These are phyloP conservation scores for Latheticus oryzae DNA, from an alignment of 2,888 invertebrate species.

Conservation along the genomic window DNA sequence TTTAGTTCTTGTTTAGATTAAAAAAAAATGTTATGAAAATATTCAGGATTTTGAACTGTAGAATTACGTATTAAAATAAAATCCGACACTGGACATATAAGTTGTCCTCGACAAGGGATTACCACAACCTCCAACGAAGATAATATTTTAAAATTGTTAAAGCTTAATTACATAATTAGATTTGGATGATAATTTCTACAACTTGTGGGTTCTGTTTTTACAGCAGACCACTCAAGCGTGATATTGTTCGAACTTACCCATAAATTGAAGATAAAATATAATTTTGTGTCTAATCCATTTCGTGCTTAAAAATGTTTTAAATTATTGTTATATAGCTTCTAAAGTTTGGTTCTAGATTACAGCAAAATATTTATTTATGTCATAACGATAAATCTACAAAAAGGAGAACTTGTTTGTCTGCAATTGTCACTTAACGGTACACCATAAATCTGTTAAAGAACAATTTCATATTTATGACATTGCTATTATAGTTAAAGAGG, in stretches of 20 bases:
- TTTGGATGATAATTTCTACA: constrained; percentile 27
- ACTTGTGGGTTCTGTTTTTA: constrained; percentile 24
- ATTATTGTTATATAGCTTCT: too few relatives aligned
- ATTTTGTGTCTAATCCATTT: constrained; percentile 1
- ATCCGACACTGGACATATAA: constrained; percentile 15
- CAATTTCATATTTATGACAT: constrained; percentile 48
- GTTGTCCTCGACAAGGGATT: constrained; percentile 16
- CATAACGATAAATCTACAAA: constrained; percentile 24
- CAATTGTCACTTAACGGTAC: constrained; percentile 44
- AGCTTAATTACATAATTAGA: constrained; percentile 25
- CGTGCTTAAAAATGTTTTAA: too few relatives aligned
- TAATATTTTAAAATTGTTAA: constrained; percentile 14
- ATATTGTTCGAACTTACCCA: too few relatives aligned
- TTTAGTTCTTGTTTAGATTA: too few relatives aligned
- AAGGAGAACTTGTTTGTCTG: constrained; percentile 31
- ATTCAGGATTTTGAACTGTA: too few relatives aligned
- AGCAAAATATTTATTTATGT: too few relatives aligned
- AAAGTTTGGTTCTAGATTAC: too few relatives aligned
- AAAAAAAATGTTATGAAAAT: too few relatives aligned
- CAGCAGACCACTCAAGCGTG: constrained; percentile 1
- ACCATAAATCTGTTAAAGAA: constrained; percentile 43
- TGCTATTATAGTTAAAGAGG: constrained; percentile 50
- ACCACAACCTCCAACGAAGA: constrained; percentile 22
- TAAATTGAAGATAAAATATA: background rate
- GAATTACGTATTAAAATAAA: constrained; percentile 6